These are phyloP conservation scores for Isaurus tuberculatus DNA, from an alignment of 92 coral and sea anemone genomes.

Conservation along the genomic window DNA sequence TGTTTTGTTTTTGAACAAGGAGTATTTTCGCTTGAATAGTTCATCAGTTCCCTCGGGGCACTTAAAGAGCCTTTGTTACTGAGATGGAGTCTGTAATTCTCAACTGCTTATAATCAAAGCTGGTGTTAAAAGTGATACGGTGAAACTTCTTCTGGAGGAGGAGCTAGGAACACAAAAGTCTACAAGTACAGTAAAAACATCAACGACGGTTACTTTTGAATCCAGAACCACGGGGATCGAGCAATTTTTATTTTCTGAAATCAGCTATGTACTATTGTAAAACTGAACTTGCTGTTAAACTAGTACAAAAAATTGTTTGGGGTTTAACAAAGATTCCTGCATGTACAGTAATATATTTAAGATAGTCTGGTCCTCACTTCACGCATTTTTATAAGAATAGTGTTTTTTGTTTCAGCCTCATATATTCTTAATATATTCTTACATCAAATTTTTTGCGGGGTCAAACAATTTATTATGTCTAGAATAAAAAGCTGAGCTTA, in stretches of 20 bases:
- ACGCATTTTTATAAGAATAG: not conserved
- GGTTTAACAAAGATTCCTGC: slow-evolving; percentile 2
- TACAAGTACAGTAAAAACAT: not conserved
- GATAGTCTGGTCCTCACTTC: not conserved
- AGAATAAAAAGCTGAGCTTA: too few relatives aligned
- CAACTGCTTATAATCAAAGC: slow-evolving; percentile 34
- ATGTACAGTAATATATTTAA: not conserved
- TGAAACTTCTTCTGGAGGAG: slow-evolving; percentile 61
- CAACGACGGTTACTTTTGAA: not conserved
- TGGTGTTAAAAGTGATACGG: slow-evolving; percentile 55
- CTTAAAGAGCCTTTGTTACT: not conserved
- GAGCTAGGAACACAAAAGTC: slow-evolving; percentile 43
- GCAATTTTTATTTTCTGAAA: not conserved
- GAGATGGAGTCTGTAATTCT: slow-evolving; percentile 47
- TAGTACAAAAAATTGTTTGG: not conserved
- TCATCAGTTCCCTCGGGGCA: too few relatives aligned
- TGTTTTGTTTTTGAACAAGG: too few relatives aligned
- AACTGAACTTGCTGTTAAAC: slow-evolving; percentile 1
- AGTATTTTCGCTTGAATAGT: too few relatives aligned
- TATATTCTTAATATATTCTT: too few relatives aligned
- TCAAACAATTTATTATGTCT: too few relatives aligned
- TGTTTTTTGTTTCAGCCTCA: not conserved
- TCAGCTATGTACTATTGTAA: slow-evolving; percentile 1
- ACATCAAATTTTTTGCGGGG: too few relatives aligned
- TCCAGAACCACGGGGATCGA: slow-evolving; percentile 5